phyloP scores from a whole-genome alignment of 2,888 invertebrate genomes.

The Pemphredon lugubris region DNA sequence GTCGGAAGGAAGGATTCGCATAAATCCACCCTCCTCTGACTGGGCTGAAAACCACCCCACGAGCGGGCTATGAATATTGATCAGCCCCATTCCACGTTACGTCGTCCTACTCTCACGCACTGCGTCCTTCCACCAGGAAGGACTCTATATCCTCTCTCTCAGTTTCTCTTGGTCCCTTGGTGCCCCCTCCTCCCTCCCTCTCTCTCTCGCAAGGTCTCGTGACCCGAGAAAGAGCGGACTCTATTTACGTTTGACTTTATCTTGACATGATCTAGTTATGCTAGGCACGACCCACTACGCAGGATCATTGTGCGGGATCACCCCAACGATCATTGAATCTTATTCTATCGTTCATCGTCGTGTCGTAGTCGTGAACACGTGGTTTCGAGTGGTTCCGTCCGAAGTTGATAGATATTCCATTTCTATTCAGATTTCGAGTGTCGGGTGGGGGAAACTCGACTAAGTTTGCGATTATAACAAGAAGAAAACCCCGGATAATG shows the following conservation, averaged over 20 bases:
- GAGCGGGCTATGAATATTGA: constrained; percentile 79
- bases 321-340: constrained; percentile 51
- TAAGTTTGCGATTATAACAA: no score
- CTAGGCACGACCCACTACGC: constrained; percentile 74
- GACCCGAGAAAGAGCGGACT: constrained; percentile 60
- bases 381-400: constrained; percentile 15
- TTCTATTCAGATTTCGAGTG: no score
- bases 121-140: constrained; percentile 53
- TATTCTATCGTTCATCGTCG: constrained; percentile 31
- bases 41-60: constrained; percentile 59
- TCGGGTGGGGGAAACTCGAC: no score
- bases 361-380: constrained; percentile 19
- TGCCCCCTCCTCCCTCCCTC: constrained; percentile 36
- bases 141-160: constrained; percentile 48
- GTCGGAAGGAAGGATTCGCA: constrained; percentile 74
- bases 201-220: constrained; percentile 32
- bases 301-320: constrained; percentile 47
- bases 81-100: constrained; percentile 74
- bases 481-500: no score
- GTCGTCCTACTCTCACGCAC: constrained; percentile 63
- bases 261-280: constrained; percentile 79
- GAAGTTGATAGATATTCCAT: background rate
- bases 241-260: constrained; percentile 75
- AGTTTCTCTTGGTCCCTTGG: constrained; percentile 56
- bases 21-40: constrained; percentile 74